A percentile compares a stretch with the other conserved stretches of the same genome.
Conservation (phyloP, 2,113 vertebrate genomes). For the Erinaceus europaeus region DNA sequence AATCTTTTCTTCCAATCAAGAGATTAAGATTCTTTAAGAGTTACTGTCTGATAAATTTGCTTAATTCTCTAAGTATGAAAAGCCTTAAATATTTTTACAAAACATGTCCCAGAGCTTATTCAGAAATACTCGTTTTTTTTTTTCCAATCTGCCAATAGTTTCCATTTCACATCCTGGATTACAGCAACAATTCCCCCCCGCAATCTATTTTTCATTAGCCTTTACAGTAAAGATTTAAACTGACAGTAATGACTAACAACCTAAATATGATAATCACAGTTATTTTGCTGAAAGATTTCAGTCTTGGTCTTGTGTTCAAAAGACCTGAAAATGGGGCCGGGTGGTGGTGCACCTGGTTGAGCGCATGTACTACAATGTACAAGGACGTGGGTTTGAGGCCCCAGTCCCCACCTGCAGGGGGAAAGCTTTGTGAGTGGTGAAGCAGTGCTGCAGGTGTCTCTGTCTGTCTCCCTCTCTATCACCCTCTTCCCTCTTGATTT, state of each 20-base stretch:
- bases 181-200: neutral
- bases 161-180: neutral
- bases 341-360: too few relatives aligned
- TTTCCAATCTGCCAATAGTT: neutral
- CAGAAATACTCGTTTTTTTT: slow-evolving; percentile 34
- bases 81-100: neutral
- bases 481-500: too few relatives aligned
- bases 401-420: too few relatives aligned
- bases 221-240: neutral
- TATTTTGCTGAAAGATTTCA: neutral
- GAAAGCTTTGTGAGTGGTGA: too few relatives aligned
- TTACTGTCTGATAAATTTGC: slow-evolving; percentile 19
- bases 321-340: too few relatives aligned
- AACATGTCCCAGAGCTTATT: neutral
- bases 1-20: slow-evolving; percentile 12
- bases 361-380: too few relatives aligned
- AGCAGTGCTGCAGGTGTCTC: too few relatives aligned
- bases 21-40: neutral
- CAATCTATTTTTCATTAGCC: neutral
- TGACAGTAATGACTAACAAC: neutral
- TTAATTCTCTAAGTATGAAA: slow-evolving; percentile 49
- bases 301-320: neutral
- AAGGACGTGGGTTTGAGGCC: too few relatives aligned
- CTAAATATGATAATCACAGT: neutral
- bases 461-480: too few relatives aligned